Base-by-base conservation (phyloP, 2,113 vertebrate species). In the Lota lota region DNA sequence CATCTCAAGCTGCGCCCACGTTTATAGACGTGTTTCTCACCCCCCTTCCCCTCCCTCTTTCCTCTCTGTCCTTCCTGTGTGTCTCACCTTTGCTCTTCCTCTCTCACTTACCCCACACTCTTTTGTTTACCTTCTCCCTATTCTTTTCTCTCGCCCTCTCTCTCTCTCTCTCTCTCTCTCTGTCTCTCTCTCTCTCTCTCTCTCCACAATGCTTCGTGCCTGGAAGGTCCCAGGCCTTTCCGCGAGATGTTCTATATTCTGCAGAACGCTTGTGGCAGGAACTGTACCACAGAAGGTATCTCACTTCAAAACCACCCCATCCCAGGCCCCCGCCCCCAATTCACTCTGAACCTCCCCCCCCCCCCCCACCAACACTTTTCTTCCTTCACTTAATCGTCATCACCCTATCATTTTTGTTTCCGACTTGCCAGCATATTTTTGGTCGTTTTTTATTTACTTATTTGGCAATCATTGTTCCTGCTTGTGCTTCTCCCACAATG, bases 281-380 rank as follows among this genome's bases (percentile, higher is more conserved):
- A 98, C 95, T 98, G 96, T 94, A 96, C 97, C 90, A 94, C 96
- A 92, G 95, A 99, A 99, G 97, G 97, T 99, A 99, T 95, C 94
- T 93, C 90, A 85, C 63, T 83, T 67, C 57, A 18, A 56, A 5
- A 61, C 22, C 58, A 19, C 53, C 53, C 68, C 28, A 22, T 47
- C 69, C 61, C 17, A 53, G 50, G 17, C 50, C 0, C 50, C 0
- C 28, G 28, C 63, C 64, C 50, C 16, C 17, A 33, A 47, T 57
- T 33, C 51, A 33, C 28, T 6, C 28, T 33, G 28, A 4, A 10
- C 21, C 19, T 7, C 74, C 14, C 22, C 10, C 53, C 20, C 17
- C 50, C 36, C 19, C 8, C 54, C 57, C 58, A 6, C 58, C 0
- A n/a, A 17, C 53, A 18, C 3, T 10, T n/a, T 14, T n/a, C 6